phyloP scores from a whole-genome alignment of 2,888 invertebrate genomes.

The Chalcis sispes region DNA sequence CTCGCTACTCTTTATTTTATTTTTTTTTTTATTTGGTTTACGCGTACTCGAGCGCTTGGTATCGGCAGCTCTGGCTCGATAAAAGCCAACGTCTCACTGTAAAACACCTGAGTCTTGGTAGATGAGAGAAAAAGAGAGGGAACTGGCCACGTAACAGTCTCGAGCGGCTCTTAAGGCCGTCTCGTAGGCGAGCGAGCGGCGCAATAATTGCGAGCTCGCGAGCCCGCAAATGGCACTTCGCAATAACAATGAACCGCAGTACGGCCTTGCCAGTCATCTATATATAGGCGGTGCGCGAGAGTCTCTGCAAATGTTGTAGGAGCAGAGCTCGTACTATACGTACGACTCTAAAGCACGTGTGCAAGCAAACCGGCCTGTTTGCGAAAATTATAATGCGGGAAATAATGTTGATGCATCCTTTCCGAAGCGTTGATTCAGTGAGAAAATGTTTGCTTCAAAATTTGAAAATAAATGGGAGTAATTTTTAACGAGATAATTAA shows the following conservation, averaged over 20 bases:
- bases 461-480: too few species aligned
- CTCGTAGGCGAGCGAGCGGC: not conserved
- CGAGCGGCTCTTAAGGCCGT: too few species aligned
- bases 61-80: constrained; percentile 4
- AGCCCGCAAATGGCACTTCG: constrained; percentile 53
- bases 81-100: constrained; percentile 16
- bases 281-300: not conserved
- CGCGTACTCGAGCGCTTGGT: not conserved
- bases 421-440: too few species aligned
- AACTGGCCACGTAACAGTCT: not conserved
- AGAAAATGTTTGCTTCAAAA: too few species aligned
- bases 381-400: too few species aligned
- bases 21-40: too few species aligned
- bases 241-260: constrained; percentile 51
- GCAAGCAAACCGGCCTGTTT: not conserved
- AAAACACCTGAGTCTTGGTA: not conserved
- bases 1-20: too few species aligned
- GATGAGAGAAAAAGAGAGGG: not conserved
- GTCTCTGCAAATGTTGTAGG: too few species aligned
- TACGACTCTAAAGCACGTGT: not conserved
- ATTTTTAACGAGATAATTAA: too few species aligned
- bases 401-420: too few species aligned
- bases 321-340: not conserved
- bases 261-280: constrained; percentile 57
- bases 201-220: constrained; percentile 44